phyloP scores from a whole-genome alignment of 2,888 invertebrate species.

The Parochlus steinenii region DNA sequence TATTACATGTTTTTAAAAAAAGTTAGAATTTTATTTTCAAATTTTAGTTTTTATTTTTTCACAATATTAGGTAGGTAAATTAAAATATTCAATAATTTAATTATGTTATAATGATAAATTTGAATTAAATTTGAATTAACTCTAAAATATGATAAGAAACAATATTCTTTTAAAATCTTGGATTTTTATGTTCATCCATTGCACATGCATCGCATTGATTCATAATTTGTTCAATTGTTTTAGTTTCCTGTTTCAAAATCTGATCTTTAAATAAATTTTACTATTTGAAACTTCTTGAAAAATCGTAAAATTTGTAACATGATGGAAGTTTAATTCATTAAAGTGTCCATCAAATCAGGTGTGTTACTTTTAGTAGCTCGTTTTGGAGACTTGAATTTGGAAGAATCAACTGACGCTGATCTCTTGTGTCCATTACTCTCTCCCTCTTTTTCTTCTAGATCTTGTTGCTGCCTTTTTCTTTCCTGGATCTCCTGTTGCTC shows the following conservation, averaged over 20 bases:
- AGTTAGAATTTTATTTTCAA: too few species aligned
- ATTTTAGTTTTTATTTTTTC: too few species aligned
- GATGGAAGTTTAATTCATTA: neutral
- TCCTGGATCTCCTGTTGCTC: conserved; percentile 16
- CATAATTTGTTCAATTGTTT: too few species aligned
- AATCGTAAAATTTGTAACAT: neutral
- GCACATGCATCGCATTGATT: too few species aligned
- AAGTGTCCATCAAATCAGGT: neutral
- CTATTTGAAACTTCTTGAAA: neutral
- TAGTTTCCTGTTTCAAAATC: neutral
- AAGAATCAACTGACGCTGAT: conserved; percentile 2
- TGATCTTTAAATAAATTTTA: neutral
- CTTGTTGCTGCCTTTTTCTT: neutral
- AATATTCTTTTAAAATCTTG: too few species aligned
- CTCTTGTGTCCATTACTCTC: conserved; percentile 1
- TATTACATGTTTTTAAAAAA: too few species aligned
- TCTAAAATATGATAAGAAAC: too few species aligned
- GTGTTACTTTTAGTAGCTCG: conserved; percentile 2
- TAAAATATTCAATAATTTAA: too few species aligned
- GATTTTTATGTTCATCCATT: too few species aligned
- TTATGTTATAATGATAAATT: too few species aligned
- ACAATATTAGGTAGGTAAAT: too few species aligned
- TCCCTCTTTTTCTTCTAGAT: neutral
- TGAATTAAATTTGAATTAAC: too few species aligned
- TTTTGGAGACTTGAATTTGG: conserved; percentile 4